Evolutionary conservation across 2,888 invertebrate genomes (phyloP), one percentile per base, ranked within the genome.

Genomic region (Barypeithes pellucidus): DNA sequence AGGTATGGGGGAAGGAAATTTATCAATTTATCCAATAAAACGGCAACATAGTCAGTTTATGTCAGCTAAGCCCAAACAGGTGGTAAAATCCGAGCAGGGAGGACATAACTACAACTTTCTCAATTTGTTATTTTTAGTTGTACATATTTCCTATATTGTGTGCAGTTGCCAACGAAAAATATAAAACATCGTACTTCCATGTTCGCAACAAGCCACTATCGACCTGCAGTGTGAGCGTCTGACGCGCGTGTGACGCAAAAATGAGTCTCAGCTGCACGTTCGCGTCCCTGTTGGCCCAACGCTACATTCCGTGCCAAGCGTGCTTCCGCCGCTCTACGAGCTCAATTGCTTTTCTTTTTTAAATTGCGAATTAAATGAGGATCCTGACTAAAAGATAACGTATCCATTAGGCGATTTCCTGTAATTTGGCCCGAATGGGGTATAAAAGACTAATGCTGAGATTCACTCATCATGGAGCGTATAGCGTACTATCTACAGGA

Each of bases 191-290:
- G 9, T 36, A 62, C 47, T 45, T 47, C 45, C 16, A 43, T 62
- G 62, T 24, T n/a, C 11, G 62, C 41, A 62, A 47, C 62, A 62
- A 47, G 47, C 45, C 47, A 24, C 45, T 62, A 62, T 62, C 62
- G 62, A 62, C 62, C 62, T 62, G 62, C 62, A 22, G 41, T 24
- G 16, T 43, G n/a, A 47, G 14, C 7, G 29, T 62, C 62, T 62
- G 62, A 62, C 62, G 62, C 45, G 62, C 16, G 45, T 47, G 45
- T 62, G 62, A 62, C 62, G 62, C 47, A 62, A 43, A 47, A 62
- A 62, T 62, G 45, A 47, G 62, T 16, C 62, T 43, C 54, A 57
- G 54, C 54, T 57, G 54, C 36, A 57, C 54, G 54, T 57, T 57
- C 54, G 33, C 54, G 54, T 57, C 33, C 54, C 54, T 33, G 33